Percentiles rank a stretch among this genome's conserved stretches.
Conservation (phyloP, 30 jellyfish, hydroid and myxozoan genomes). For the Chironex yamaguchii region DNA sequence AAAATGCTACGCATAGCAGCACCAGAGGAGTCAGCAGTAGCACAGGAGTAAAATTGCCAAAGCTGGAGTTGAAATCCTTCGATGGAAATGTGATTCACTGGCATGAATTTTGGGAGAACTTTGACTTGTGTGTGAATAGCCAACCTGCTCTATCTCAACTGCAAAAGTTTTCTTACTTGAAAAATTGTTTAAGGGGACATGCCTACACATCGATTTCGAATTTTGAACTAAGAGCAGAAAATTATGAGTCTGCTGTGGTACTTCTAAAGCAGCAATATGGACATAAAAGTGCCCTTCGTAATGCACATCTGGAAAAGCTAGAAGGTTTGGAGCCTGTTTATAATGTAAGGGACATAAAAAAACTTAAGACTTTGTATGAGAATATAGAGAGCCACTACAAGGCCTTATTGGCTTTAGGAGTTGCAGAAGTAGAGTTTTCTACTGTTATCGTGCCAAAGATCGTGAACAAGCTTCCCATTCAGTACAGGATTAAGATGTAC, state of each 20-base stretch:
- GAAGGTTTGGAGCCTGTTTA: neutral
- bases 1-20: too few relatives aligned
- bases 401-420: constrained; percentile 32
- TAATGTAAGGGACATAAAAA: neutral
- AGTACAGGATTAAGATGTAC: neutral
- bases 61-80: constrained; percentile 45
- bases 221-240: constrained; percentile 25
- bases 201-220: constrained; percentile 30
- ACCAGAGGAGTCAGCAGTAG: too few relatives aligned
- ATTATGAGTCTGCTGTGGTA: neutral
- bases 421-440: constrained; percentile 2
- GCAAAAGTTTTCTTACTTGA: constrained; percentile 37
- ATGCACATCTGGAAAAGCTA: constrained; percentile 37
- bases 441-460: constrained; percentile 44
- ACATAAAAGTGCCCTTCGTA: constrained; percentile 40
- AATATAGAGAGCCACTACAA: constrained; percentile 45
- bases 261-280: constrained; percentile 47
- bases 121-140: constrained; percentile 46
- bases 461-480: constrained; percentile 19
- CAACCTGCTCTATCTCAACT: constrained; percentile 9
- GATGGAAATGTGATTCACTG: constrained; percentile 44
- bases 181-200: constrained; percentile 27
- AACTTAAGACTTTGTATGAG: constrained; percentile 35
- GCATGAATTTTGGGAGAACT: constrained; percentile 66
- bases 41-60: constrained; percentile 33